Percentiles rank a stretch among this genome's conserved stretches.
phyloP scores from a whole-genome alignment of 2,888 invertebrate species.

The Ichneumon xanthorius region DNA sequence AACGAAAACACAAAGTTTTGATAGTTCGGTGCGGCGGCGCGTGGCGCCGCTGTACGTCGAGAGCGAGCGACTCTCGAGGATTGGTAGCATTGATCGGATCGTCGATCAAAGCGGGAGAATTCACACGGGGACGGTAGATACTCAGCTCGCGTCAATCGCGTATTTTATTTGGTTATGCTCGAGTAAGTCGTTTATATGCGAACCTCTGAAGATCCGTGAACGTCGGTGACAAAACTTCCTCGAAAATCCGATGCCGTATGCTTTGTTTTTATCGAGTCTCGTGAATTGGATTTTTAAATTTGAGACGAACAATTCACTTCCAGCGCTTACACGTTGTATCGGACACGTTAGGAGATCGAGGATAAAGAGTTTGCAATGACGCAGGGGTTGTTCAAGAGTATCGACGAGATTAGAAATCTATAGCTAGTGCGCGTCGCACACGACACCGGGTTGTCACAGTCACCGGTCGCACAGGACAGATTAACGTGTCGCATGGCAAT shows the following conservation, averaged over 20 bases:
- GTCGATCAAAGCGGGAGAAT: not conserved
- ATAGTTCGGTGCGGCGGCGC: not conserved
- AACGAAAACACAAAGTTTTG: not conserved
- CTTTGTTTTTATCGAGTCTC: not conserved
- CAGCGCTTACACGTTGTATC: not conserved
- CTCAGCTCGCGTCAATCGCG: not conserved
- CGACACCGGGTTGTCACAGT: not conserved
- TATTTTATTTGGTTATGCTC: not conserved
- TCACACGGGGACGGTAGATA: not conserved
- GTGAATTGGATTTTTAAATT: not conserved
- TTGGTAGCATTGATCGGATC: slow-evolving; percentile 6
- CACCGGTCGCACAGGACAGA: not conserved
- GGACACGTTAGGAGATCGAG: not conserved
- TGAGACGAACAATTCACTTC: not conserved
- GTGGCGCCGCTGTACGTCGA: slow-evolving; percentile 12
- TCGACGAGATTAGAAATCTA: not conserved
- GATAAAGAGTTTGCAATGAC: not conserved
- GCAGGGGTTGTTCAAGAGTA: not conserved
- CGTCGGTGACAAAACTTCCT: not conserved
- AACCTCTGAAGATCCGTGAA: not conserved
- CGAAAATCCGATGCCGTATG: not conserved
- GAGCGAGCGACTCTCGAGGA: not conserved
- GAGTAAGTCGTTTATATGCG: not conserved
- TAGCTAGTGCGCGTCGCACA: not conserved
- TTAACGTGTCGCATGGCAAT: not conserved